Evolutionary conservation across 92 coral and sea anemone species (phyloP), one percentile per base, ranked within the genome.

Genomic region (Siderastrea radians): DNA sequence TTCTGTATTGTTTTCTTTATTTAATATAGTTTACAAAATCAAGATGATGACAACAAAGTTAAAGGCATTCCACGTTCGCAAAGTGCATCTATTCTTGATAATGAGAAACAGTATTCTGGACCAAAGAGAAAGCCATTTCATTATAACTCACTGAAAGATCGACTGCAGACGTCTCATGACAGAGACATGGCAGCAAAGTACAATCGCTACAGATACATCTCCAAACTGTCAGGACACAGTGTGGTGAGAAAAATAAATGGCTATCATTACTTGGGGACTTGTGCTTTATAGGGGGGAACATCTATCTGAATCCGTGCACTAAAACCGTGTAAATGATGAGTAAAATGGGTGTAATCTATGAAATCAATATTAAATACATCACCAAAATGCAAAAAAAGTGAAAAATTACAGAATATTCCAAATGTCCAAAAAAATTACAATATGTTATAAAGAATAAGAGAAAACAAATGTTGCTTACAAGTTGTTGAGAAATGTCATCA

Each of bases 131-230:
- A 88, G n/a, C 98, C 98, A 7, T 95, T 95, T 79, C 93, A 93
- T 75, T 93, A 95, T 80, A 82, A 93, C 74, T 75, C 96, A 0
- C 60, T 93, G 12, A 89, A 74, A 66, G 87, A 74, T 78, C 64
- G 81, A 64, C 48, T 63, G n/a, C 78, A 91, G 2, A 81, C 84
- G 19, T 70, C 98, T 5, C 81, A 88, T 48, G 94, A 90, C 82
- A 68, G 89, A 2, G 83, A 93, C 49, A 78, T 90, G 9, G 90
- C 98, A 15, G 99, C 98, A 49, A 94, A 83, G 45, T 91, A 88
- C 75, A 87, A 93, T 17, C 86, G 99, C 71, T 96, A 96, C 66
- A 91, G 87, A 80, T 96, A 96, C 49, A 92, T 94, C 53, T 93
- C 98, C 58, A 95, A 77, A 53, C 78, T 96, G 65, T 90, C 94